A percentile compares a stretch with the other conserved stretches of the same genome.
Evolutionary conservation across 2,113 vertebrate genomes (phyloP).

Genomic region (Equus przewalskii): DNA sequence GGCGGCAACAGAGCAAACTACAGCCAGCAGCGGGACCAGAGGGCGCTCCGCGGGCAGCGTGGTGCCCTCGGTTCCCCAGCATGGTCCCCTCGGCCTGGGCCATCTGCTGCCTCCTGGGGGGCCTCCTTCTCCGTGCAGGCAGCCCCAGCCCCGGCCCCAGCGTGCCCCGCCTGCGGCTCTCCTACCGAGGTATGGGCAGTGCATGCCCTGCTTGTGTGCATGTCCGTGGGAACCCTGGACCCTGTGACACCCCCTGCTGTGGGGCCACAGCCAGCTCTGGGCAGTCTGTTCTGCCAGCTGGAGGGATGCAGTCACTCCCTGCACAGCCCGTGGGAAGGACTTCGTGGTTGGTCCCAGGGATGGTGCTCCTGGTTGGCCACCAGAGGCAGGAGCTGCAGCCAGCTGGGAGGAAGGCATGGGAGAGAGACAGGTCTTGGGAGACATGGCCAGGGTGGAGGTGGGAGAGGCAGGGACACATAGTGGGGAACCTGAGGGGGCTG

Average conservation of each 20-base stretch:
- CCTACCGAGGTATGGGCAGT: conserved; percentile 84
- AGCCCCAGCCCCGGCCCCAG: conserved; percentile 54
- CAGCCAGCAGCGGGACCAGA: background rate
- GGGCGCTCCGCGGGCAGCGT: conserved; percentile 27
- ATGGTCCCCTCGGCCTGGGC: conserved; percentile 55
- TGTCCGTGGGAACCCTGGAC: background rate
- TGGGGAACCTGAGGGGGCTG: background rate
- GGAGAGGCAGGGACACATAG: background rate
- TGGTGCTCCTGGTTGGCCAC: background rate
- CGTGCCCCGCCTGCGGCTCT: conserved; percentile 86
- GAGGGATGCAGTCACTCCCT: background rate
- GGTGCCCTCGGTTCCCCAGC: background rate
- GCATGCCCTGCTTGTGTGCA: background rate
- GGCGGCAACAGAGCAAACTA: background rate
- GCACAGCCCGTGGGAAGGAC: background rate
- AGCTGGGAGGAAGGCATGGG: background rate
- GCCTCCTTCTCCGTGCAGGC: conserved; percentile 48
- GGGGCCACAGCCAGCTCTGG: background rate
- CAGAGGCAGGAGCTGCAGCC: background rate
- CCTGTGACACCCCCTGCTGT: background rate
- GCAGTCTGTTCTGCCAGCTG: background rate
- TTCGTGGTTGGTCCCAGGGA: background rate
- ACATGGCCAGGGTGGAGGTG: background rate
- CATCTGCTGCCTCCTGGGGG: conserved; percentile 81
- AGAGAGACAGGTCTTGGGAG: background rate